Evolutionary conservation across 2,113 vertebrate species (phyloP), one percentile per base, ranked within the genome.

Genomic region (Mus pahari): DNA sequence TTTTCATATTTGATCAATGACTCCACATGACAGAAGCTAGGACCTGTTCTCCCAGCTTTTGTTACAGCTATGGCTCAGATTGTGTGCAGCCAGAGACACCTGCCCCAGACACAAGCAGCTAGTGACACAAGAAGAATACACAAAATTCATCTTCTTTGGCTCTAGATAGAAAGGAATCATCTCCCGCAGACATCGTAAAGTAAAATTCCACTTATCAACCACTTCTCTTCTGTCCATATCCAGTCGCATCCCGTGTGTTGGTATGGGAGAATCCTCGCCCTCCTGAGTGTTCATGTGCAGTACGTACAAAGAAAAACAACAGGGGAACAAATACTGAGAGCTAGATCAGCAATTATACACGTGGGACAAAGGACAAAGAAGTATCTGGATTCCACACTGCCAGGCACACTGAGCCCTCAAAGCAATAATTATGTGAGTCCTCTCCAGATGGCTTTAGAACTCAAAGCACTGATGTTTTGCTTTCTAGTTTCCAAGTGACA

Each of bases 401-500:
- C 81, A 90, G 82, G 92, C 7, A 64, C 75, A 90, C 86, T 71
- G 91, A 94, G n/a, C 71, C 84, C 31, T 26, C 3, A 68, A 92
- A 97, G 92, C n/a, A 73, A 14, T 92, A 87, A 93, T 93, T 94
- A 90, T 26, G 58, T 88, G 81, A 95, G 70, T 96, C 95, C 71
- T 88, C 36, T 73, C 88, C 97, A 97, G 94, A 92, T 96, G 94
- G 93, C 45, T 86, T 66, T 89, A 83, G 92, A 92, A 95, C 62
- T 53, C 95, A 94, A 92, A 64, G 74, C 53, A 79, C 1, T 71
- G 50, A 81, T 68, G 9, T 70, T 89, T 62, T 86, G 13, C 64
- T 89, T 88, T 62, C 83, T 68, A 60, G 94, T 89, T 87, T 16
- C 36, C 28, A 92, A 84, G 53, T 60, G 60, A 82, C 81, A 74